These are phyloP conservation scores for Galago senegalensis DNA, from an alignment of 2,797 vertebrate species.

Conservation along the genomic window DNA sequence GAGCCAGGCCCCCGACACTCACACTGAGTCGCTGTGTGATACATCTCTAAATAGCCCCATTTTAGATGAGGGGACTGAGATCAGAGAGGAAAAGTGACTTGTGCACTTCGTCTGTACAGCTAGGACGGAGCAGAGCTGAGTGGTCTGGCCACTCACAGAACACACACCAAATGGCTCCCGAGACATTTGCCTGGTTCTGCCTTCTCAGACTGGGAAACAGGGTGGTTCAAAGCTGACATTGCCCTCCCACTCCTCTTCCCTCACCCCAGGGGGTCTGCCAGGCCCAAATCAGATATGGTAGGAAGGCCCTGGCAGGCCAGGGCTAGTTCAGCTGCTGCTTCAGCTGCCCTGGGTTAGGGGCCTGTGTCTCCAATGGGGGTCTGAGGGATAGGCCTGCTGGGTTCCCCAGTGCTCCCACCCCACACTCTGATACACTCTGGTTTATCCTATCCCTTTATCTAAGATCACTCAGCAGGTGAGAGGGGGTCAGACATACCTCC, in stretches of 20 bases:
- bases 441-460: neutral
- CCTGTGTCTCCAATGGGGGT: neutral
- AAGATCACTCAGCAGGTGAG: neutral
- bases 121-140: neutral
- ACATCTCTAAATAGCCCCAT: neutral
- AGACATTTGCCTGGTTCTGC: neutral
- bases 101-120: neutral
- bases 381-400: neutral
- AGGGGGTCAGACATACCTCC: neutral
- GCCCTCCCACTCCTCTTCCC: neutral
- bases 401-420: neutral
- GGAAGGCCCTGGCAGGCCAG: neutral
- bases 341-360: neutral
- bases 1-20: no score
- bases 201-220: neutral
- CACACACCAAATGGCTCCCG: neutral
- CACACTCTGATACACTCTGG: neutral
- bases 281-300: neutral
- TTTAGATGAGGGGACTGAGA: neutral
- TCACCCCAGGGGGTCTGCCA: neutral
- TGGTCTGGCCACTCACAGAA: no score
- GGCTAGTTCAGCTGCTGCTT: neutral
- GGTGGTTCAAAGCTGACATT: neutral
- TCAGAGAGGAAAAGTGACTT: neutral
- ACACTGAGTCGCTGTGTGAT: neutral